phyloP scores from a whole-genome alignment of 2,797 vertebrate species.

The Argentina silus region DNA sequence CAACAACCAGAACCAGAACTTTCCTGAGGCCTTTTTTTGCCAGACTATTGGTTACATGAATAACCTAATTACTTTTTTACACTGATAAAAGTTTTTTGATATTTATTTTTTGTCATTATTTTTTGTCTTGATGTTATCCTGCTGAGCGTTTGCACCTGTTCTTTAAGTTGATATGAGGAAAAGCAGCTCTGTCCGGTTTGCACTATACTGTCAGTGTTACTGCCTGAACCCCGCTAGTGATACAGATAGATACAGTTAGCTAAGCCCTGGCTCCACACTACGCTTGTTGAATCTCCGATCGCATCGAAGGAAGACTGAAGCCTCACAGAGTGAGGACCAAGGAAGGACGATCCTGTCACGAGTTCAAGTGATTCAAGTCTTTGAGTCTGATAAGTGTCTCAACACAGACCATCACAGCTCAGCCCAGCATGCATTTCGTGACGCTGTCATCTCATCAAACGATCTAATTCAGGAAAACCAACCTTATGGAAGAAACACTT shows the following conservation, averaged over 20 bases:
- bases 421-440: slow-evolving; percentile 62
- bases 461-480: slow-evolving; percentile 39
- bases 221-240: slow-evolving; percentile 85
- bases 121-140: slow-evolving; percentile 95
- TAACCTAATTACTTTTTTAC: slow-evolving; percentile 99
- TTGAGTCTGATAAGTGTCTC: slow-evolving; percentile 30
- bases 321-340: no score
- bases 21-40: slow-evolving; percentile 99
- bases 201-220: slow-evolving; percentile 99
- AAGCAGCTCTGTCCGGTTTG: slow-evolving; percentile 95
- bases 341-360: background rate
- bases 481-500: slow-evolving; percentile 34
- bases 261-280: slow-evolving; percentile 75
- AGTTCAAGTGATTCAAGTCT: background rate
- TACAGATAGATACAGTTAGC: slow-evolving; percentile 45
- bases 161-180: slow-evolving; percentile 80
- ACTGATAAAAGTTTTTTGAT: slow-evolving; percentile 97
- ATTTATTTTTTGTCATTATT: slow-evolving; percentile 99
- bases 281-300: slow-evolving; percentile 43
- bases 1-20: slow-evolving; percentile 80
- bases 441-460: slow-evolving; percentile 55
- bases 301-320: background rate
- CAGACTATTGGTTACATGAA: slow-evolving; percentile 98
- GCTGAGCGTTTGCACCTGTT: slow-evolving; percentile 97
- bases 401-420: slow-evolving; percentile 22